Percentiles rank a stretch among this genome's conserved stretches.
Evolutionary conservation across 2,113 vertebrate genomes (phyloP).

Genomic region (Nannobrachium achirus): DNA sequence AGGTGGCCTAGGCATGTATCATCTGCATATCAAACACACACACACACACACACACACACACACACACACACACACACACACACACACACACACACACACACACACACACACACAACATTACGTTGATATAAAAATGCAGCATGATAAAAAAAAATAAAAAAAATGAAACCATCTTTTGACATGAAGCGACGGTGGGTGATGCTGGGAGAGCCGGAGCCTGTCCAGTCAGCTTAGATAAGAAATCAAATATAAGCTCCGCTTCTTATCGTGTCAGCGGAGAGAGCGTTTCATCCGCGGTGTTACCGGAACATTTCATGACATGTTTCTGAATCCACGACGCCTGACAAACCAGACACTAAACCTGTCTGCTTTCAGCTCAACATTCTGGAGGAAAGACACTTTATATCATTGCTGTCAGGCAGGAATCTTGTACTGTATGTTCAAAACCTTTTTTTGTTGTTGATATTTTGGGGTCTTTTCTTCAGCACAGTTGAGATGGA

Average conservation of each 20-base stretch:
- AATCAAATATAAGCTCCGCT: slow-evolving; percentile 44
- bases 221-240: slow-evolving; percentile 6
- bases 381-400: background rate
- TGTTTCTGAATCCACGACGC: background rate
- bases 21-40: slow-evolving; percentile 69
- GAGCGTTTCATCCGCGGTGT: slow-evolving; percentile 18
- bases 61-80: slow-evolving; percentile 13
- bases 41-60: background rate
- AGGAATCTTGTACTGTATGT: too few species aligned
- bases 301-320: background rate
- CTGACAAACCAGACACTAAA: background rate
- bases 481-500: too few species aligned
- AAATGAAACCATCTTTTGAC: slow-evolving; percentile 28
- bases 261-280: background rate
- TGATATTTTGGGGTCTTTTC: too few species aligned
- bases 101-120: background rate
- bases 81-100: slow-evolving; percentile 1
- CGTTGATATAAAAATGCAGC: slow-evolving; percentile 18
- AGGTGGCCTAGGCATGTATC: slow-evolving; percentile 54
- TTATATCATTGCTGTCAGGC: too few species aligned
- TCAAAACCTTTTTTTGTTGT: too few species aligned
- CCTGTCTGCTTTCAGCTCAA: background rate
- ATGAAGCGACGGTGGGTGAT: slow-evolving; percentile 27
- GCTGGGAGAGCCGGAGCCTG: slow-evolving; percentile 9
- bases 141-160: background rate